Percentiles rank a stretch among this genome's conserved stretches.
phyloP scores from a whole-genome alignment of 1,140 invertebrate genomes.

The Cydia amplana region DNA sequence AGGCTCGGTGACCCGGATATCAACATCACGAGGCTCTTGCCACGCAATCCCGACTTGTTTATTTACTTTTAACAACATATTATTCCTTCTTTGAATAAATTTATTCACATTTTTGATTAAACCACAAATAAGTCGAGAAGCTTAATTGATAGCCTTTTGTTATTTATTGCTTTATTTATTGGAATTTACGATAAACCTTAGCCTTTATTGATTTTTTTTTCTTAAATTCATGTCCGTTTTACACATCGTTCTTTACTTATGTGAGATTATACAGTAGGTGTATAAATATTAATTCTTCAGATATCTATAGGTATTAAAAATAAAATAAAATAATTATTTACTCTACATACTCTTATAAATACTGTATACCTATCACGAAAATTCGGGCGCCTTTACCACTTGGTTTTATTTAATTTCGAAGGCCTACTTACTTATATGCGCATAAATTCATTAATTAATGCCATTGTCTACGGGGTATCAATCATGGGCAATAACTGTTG shows the following conservation, averaged over 20 bases:
- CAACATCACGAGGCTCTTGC: slow-evolving; percentile 1
- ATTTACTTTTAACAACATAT: slow-evolving; percentile 17
- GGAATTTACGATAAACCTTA: slow-evolving; percentile 10
- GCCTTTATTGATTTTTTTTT: background rate
- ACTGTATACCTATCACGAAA: background rate
- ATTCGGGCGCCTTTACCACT: background rate
- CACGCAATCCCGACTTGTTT: slow-evolving; percentile 8
- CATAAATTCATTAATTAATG: slow-evolving; percentile 1
- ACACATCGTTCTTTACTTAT: background rate
- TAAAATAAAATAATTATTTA: too few species aligned
- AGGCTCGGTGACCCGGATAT: slow-evolving; percentile 24
- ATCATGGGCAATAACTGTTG: background rate
- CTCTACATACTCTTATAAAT: too few species aligned
- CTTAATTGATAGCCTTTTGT: slow-evolving; percentile 6
- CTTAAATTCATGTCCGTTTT: background rate
- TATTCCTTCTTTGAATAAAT: slow-evolving; percentile 22
- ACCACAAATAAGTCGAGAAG: slow-evolving; percentile 14
- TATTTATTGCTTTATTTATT: slow-evolving; percentile 26
- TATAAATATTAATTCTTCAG: too few species aligned
- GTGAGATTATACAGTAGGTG: background rate
- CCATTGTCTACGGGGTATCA: background rate
- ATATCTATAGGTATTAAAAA: too few species aligned
- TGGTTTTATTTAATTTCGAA: background rate
- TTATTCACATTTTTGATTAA: slow-evolving; percentile 18
- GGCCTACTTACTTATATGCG: background rate